Evolutionary conservation across 2,113 vertebrate genomes (phyloP).

Genomic region (Chlorodrepanis virens): DNA sequence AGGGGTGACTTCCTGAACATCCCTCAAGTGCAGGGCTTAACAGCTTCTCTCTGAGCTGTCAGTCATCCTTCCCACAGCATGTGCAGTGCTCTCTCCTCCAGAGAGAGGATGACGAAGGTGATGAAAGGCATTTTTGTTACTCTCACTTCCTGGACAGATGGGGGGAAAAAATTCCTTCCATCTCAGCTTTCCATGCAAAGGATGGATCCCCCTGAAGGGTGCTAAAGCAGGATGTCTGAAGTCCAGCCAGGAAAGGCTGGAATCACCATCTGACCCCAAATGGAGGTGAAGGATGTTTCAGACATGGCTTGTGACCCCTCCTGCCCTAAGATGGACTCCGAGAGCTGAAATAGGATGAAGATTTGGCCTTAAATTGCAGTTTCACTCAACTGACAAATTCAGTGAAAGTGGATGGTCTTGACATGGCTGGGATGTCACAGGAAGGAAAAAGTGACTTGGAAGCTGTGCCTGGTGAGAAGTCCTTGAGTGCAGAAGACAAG

Average conservation of each 20-base stretch:
- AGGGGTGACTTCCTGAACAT: neutral
- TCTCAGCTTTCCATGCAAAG: neutral
- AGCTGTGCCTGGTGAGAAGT: neutral
- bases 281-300: neutral
- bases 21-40: neutral
- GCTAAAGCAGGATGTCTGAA: neutral
- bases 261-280: neutral
- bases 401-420: neutral
- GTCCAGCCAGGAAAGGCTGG: neutral
- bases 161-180: neutral
- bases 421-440: neutral
- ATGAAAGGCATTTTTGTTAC: slow-evolving; percentile 19
- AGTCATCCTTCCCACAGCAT: neutral
- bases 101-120: neutral
- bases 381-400: neutral
- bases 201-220: neutral
- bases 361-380: neutral
- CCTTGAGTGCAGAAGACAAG: neutral
- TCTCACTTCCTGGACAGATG: neutral
- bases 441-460: neutral
- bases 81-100: neutral
- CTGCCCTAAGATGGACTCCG: neutral
- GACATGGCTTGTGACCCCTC: neutral
- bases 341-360: neutral
- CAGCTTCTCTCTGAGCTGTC: neutral